phyloP scores from a whole-genome alignment of 2,888 invertebrate genomes.

The Drosophila vallismaia region DNA sequence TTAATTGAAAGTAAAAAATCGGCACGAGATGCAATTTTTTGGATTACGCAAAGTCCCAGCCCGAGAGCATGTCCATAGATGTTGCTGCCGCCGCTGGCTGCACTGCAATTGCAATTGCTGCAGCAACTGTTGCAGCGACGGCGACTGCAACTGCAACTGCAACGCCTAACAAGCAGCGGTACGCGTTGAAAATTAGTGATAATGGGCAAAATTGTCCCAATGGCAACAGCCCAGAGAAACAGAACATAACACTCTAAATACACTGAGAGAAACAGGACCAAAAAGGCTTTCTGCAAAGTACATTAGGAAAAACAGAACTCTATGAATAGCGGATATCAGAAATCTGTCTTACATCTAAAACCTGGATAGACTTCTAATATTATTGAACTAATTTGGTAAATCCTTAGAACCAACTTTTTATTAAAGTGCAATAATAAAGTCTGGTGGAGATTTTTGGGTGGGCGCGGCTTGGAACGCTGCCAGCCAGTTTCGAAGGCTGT shows the following conservation, averaged over 20 bases:
- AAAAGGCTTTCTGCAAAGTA: no score
- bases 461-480: conserved; percentile 37
- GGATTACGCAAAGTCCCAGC: conserved; percentile 69
- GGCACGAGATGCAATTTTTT: conserved; percentile 72
- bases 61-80: conserved; percentile 54
- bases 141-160: conserved; percentile 19
- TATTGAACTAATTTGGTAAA: no score
- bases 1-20: conserved; percentile 76
- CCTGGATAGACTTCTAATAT: no score
- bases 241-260: conserved; percentile 27
- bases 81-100: conserved; percentile 26
- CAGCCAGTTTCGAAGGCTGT: conserved; percentile 76
- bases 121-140: conserved; percentile 5
- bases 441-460: conserved; percentile 43
- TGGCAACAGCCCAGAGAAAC: conserved; percentile 53
- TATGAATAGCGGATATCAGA: no score
- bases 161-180: conserved; percentile 67
- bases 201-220: conserved; percentile 78
- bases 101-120: not conserved
- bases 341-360: no score
- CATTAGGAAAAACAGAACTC: not conserved
- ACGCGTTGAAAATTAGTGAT: conserved; percentile 76
- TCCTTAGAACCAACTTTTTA: not conserved
- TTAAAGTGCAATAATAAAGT: conserved; percentile 8
- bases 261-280: conserved; percentile 1